These are phyloP conservation scores for Caenorhabditis sinica DNA, from an alignment of 2,888 invertebrate genomes.

Conservation along the genomic window DNA sequence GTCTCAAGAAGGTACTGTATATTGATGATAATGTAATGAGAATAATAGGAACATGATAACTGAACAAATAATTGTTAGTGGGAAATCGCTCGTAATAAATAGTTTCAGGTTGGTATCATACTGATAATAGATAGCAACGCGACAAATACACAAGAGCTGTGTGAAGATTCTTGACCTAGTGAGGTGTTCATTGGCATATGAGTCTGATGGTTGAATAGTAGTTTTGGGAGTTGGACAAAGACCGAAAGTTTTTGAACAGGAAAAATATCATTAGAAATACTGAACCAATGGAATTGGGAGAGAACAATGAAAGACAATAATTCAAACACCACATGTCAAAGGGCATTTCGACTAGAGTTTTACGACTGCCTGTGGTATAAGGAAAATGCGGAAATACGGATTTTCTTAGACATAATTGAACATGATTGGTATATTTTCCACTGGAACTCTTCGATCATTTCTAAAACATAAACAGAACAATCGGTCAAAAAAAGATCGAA, in stretches of 20 bases:
- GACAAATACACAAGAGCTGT: neutral
- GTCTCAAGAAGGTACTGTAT: neutral
- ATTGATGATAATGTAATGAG: neutral
- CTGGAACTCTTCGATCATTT: too few species aligned
- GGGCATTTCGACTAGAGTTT: constrained; percentile 12
- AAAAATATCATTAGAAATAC: neutral
- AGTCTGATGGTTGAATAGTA: neutral
- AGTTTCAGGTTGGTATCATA: neutral
- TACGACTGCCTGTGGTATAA: constrained; percentile 1
- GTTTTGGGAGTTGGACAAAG: too few species aligned
- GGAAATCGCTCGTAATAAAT: neutral
- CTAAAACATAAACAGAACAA: neutral
- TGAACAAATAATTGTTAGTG: neutral
- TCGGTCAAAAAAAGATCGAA: neutral
- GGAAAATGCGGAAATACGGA: constrained; percentile 1
- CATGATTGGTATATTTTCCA: constrained; percentile 22
- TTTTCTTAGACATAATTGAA: too few species aligned
- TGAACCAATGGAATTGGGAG: neutral
- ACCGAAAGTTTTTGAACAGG: too few species aligned
- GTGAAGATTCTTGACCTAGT: neutral
- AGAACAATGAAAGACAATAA: constrained; percentile 11
- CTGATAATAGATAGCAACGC: neutral
- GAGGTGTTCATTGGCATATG: neutral
- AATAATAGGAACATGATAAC: constrained; percentile 5
- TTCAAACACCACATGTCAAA: constrained; percentile 22